phyloP scores from a whole-genome alignment of 2,113 vertebrate species.

The Cyanocitta stelleri region DNA sequence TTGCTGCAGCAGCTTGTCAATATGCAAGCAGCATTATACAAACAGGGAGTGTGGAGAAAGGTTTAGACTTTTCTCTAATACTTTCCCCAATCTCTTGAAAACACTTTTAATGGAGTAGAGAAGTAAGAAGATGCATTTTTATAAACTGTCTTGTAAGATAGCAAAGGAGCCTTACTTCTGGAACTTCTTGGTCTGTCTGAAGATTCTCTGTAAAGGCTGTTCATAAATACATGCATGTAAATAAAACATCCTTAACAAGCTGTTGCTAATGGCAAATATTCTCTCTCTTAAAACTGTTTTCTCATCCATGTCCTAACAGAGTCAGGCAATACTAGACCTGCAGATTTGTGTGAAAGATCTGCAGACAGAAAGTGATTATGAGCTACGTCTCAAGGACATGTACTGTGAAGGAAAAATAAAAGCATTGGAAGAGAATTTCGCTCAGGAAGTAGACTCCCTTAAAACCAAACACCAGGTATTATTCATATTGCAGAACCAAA shows the following conservation, averaged over 20 bases:
- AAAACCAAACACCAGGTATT: slow-evolving; percentile 82
- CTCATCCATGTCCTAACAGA: slow-evolving; percentile 66
- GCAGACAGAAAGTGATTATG: slow-evolving; percentile 88
- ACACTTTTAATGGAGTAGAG: neutral
- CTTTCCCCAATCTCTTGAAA: neutral
- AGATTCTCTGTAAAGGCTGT: neutral
- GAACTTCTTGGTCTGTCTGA: neutral
- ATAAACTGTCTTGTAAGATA: neutral
- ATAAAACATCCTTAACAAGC: neutral
- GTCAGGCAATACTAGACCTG: slow-evolving; percentile 82
- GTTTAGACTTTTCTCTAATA: neutral
- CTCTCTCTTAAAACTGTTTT: neutral
- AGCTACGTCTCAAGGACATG: slow-evolving; percentile 88
- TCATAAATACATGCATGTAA: neutral
- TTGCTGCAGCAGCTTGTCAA: neutral
- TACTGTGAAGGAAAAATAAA: slow-evolving; percentile 87
- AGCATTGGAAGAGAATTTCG: slow-evolving; percentile 82
- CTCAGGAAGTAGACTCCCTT: slow-evolving; percentile 80
- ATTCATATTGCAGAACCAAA: neutral
- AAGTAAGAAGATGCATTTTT: neutral
- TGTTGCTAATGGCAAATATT: neutral
- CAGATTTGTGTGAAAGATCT: slow-evolving; percentile 84
- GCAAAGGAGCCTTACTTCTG: neutral
- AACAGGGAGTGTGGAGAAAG: neutral
- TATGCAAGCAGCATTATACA: neutral